Evolutionary conservation across 1,140 invertebrate genomes (phyloP), one percentile per base, ranked within the genome.

Genomic region (Pristionchus pacificus): DNA sequence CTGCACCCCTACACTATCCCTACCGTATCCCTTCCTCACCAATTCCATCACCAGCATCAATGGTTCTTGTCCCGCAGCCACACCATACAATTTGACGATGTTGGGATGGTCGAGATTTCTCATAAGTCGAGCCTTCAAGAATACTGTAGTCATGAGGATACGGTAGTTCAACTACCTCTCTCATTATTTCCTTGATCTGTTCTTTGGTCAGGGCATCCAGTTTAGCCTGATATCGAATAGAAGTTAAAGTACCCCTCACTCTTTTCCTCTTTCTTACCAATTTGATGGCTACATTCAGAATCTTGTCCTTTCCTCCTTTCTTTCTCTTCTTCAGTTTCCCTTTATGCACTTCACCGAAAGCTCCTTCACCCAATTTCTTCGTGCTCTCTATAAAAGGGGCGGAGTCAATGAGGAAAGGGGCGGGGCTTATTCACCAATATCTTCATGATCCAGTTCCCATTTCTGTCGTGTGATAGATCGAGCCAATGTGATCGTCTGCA

Each of bases 121-220:
- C 38, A 49, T 49, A 6, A 49, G 38, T 95, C 93, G 0, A 92
- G 91, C 88, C 96, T 49, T 49, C 19, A 10, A 49, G 6, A 6
- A 49, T 49, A 10, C 6, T 49, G 6, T 49, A 6, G 38, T 49
- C 6, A 49, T 49, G 19, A 49, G 95, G 6, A 19, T 49, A 19
- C 38, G 38, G 6, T 49, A 1, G 95, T 85, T 84, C 94, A 92
- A 58, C n/a, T n/a, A 94, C 92, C 80, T 89, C 87, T 70, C 92
- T 87, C 81, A 91, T 89, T 79, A 97, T 96, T 81, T 96, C 93
- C 71, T 90, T 71, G 27, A 71, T 90, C 72, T 92, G 90, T 0
- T 93, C 93, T 86, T 96, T 95, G 1, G 90, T 88, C 66, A 90
- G 93, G 0, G 93, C 92, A 83, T 93, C 92, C 82, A 94, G 25